Conservation (phyloP, 1,140 invertebrate genomes). For the Papilio machaon region DNA sequence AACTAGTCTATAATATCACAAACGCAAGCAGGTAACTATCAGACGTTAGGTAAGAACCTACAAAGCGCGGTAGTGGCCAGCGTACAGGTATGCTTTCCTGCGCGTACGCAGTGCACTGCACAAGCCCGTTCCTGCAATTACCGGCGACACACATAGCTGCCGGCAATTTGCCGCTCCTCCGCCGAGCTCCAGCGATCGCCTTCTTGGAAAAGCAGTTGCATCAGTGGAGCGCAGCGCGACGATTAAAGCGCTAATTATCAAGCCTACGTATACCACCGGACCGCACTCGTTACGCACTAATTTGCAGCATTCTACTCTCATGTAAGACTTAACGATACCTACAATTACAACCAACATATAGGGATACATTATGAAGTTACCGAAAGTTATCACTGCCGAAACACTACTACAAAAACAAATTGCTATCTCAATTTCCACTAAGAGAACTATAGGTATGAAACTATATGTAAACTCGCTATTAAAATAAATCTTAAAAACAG, state of each 20-base stretch:
- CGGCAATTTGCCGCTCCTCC: conserved; percentile 74
- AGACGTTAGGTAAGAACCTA: not conserved
- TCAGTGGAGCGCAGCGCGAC: conserved; percentile 58
- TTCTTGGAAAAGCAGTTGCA: conserved; percentile 77
- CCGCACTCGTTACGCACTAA: conserved; percentile 34
- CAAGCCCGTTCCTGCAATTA: conserved; percentile 73
- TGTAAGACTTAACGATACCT: conserved; percentile 34
- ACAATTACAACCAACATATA: not conserved
- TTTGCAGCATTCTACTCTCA: conserved; percentile 35
- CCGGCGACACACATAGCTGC: conserved; percentile 76
- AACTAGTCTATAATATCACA: not conserved
- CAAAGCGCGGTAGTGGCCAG: not conserved
- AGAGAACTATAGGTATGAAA: too few relatives aligned
- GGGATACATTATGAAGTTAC: not conserved
- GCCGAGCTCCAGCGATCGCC: conserved; percentile 65
- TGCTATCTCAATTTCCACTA: too few relatives aligned
- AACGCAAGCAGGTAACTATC: not conserved
- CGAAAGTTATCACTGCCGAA: not conserved
- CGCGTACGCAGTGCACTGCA: conserved; percentile 52
- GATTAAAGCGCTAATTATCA: conserved; percentile 76
- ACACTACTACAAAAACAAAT: not conserved
- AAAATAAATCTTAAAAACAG: not conserved
- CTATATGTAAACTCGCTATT: not conserved
- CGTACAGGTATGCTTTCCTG: conserved; percentile 13
- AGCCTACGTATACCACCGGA: conserved; percentile 48